Evolutionary conservation across 2,797 vertebrate genomes (phyloP), one percentile per base, ranked within the genome.

Genomic region (Alauda arvensis): DNA sequence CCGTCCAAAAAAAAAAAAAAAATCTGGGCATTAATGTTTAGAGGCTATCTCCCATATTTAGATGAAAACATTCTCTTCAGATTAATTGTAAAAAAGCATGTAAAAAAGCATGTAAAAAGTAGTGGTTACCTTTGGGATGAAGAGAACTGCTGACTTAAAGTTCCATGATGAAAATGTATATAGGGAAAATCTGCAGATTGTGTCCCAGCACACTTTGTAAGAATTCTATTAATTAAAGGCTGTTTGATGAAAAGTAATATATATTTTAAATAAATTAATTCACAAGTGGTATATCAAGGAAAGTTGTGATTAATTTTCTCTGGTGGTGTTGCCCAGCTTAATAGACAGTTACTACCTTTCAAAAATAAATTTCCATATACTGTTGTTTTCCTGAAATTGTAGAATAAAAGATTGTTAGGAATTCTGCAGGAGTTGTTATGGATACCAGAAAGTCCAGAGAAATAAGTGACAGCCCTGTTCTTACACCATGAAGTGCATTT

Each of bases 61-160:
- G 1, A 1, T 26, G 9, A 18, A 57, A 92, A 83, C 12, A 59
- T 40, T 60, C 10, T 46, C 33, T 68, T 77, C 52, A 55, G 6
- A 56, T 75, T 77, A 9, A 42, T 53, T 40, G 16, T 16, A 37
- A 37, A 37, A 37, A 37, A 37, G 37, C 37, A 11, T 37, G 37
- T 37, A 37, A 37, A 37, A 37, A 37, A 37, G 34, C 8, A 37
- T 70, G 48, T 49, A 43, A 75, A 62, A 67, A 74, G 6, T 2
- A 12, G 23, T 0, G 1, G 6, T 51, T 60, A 16, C 21, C 17
- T 48, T 28, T 1, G 1, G 14, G 21, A 19, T 2, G 3, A 31
- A 63, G 29, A 77, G 20, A 75, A 53, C 9, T 52, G 12, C 24
- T 62, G 23, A 80, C 25, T 20, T 77, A 77, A 56, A 56, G 11